Conservation (phyloP, 2,797 vertebrate species). For the Anolis apletophallus region DNA sequence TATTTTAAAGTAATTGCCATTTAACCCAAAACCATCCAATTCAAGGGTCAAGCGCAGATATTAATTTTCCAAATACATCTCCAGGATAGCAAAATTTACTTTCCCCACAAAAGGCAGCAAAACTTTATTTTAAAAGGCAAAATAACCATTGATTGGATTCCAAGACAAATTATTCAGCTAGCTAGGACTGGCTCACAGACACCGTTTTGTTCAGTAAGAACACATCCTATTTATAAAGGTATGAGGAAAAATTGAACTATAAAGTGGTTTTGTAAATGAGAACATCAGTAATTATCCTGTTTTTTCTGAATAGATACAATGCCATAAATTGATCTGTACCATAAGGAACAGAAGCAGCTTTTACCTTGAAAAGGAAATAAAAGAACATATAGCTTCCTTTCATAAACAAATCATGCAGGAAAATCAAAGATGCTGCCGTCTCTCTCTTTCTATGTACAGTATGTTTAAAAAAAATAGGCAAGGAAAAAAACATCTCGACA, state of each 20-base stretch:
- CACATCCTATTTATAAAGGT: conserved; percentile 37
- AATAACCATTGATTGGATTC: conserved; percentile 22
- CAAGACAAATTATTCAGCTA: conserved; percentile 4
- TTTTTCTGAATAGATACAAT: conserved; percentile 39
- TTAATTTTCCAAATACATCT: conserved; percentile 17
- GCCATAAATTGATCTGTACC: conserved; percentile 25
- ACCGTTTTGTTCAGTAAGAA: conserved; percentile 30
- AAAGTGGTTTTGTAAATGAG: conserved; percentile 38
- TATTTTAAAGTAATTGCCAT: conserved; percentile 28
- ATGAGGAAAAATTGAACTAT: conserved; percentile 45
- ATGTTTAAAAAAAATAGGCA: conserved; percentile 6
- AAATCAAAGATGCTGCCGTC: not conserved
- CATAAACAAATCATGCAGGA: conserved; percentile 9
- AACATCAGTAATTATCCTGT: conserved; percentile 29
- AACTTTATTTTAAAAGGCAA: not conserved
- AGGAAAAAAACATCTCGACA: conserved; percentile 9
- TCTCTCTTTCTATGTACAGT: conserved; percentile 1
- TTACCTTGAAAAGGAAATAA: conserved; percentile 32
- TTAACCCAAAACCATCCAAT: conserved; percentile 25
- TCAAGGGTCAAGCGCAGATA: not conserved
- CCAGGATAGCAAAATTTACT: not conserved
- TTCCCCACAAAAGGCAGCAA: not conserved
- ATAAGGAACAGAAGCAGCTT: conserved; percentile 34
- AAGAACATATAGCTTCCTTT: conserved; percentile 19
- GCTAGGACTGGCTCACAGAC: conserved; percentile 3